phyloP scores from a whole-genome alignment of 1,140 invertebrate genomes.

The Drosophila fuyamai region DNA sequence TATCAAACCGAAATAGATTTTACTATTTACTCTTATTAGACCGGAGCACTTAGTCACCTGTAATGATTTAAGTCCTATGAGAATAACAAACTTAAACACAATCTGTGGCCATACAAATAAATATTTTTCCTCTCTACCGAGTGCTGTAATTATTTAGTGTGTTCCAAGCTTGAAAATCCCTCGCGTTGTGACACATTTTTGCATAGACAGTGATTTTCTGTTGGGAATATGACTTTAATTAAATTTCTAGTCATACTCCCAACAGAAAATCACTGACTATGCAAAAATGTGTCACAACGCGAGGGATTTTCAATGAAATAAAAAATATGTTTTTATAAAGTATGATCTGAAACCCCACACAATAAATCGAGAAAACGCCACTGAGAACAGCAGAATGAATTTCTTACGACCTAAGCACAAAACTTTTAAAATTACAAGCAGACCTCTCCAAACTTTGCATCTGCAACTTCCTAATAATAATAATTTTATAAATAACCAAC shows the following conservation, averaged over 20 bases:
- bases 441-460: slow-evolving; percentile 13
- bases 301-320: too few relatives aligned
- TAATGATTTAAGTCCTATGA: background rate
- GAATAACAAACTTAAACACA: background rate
- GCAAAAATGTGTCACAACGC: too few relatives aligned
- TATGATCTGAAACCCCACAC: too few relatives aligned
- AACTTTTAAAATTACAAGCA: background rate
- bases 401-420: background rate
- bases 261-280: background rate
- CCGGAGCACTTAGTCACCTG: too few relatives aligned
- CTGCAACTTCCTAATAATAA: slow-evolving; percentile 5
- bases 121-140: background rate
- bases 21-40: background rate
- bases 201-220: background rate
- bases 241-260: background rate
- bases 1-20: background rate
- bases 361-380: too few relatives aligned
- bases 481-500: background rate
- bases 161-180: too few relatives aligned
- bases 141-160: too few relatives aligned
- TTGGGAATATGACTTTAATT: background rate
- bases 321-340: too few relatives aligned
- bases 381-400: background rate
- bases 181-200: too few relatives aligned
- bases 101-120: background rate